Evolutionary conservation across 2,888 invertebrate genomes (phyloP).

Genomic region (Orgyia antiqua): DNA sequence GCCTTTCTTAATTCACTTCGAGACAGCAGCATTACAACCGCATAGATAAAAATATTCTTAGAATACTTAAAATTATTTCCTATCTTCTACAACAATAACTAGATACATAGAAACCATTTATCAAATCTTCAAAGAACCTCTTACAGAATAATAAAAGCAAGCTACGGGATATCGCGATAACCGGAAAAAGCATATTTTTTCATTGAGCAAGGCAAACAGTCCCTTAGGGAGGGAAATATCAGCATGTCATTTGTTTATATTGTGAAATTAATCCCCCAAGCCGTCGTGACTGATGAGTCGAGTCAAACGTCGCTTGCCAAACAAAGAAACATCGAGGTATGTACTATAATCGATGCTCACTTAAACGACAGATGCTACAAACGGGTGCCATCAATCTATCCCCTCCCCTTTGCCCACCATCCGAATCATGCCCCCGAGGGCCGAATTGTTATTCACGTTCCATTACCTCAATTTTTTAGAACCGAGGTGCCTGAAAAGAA

Average conservation of each 20-base stretch:
- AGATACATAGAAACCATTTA: slow-evolving; percentile 24
- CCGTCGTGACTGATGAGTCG: slow-evolving; percentile 52
- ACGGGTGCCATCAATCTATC: slow-evolving; percentile 73
- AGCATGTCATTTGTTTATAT: slow-evolving; percentile 65
- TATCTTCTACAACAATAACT: background rate
- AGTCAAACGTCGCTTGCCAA: slow-evolving; percentile 62
- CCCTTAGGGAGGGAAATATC: slow-evolving; percentile 44
- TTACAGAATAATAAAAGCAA: slow-evolving; percentile 43
- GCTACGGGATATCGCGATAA: slow-evolving; percentile 31
- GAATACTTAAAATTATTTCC: too few species aligned
- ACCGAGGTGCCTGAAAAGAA: slow-evolving; percentile 65
- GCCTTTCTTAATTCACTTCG: too few species aligned
- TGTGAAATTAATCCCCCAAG: slow-evolving; percentile 58
- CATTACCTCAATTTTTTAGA: slow-evolving; percentile 77
- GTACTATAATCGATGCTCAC: slow-evolving; percentile 73
- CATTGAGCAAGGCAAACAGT: slow-evolving; percentile 29
- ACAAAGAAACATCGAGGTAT: slow-evolving; percentile 70
- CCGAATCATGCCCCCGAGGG: slow-evolving; percentile 38
- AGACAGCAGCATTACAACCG: too few species aligned
- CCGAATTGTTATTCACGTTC: slow-evolving; percentile 76
- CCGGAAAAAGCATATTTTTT: slow-evolving; percentile 41
- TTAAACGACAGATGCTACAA: slow-evolving; percentile 77
- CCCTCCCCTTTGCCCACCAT: slow-evolving; percentile 34
- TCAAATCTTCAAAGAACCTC: slow-evolving; percentile 44
- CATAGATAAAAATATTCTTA: too few species aligned